Conservation (phyloP, 2,113 vertebrate genomes). For the Hydrochoerus hydrochaeris region DNA sequence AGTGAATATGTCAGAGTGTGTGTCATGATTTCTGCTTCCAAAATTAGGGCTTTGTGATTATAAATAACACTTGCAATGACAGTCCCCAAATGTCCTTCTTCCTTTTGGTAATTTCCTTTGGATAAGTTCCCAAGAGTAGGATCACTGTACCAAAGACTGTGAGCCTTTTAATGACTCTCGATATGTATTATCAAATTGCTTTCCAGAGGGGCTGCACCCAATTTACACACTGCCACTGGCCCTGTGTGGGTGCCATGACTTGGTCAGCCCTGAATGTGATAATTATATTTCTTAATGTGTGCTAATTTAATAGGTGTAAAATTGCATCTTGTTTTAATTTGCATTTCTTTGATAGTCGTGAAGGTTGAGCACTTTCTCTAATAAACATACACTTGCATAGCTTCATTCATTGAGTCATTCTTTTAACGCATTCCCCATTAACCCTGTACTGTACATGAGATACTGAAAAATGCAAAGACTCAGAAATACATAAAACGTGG, state of each 20-base stretch:
- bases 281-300: constrained; percentile 73
- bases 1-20: background rate
- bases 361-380: constrained; percentile 67
- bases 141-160: background rate
- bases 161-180: constrained; percentile 52
- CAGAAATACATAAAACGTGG: background rate
- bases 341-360: constrained; percentile 69
- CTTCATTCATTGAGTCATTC: constrained; percentile 47
- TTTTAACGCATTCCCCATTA: background rate
- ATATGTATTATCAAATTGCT: constrained; percentile 9
- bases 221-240: constrained; percentile 17
- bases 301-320: constrained; percentile 79
- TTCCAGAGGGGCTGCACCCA: constrained; percentile 33
- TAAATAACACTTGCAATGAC: background rate
- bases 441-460: background rate
- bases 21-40: background rate
- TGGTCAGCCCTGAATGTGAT: constrained; percentile 41
- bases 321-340: constrained; percentile 75
- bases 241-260: background rate
- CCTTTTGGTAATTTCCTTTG: constrained; percentile 38
- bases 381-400: constrained; percentile 49
- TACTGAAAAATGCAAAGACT: background rate
- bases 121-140: constrained; percentile 23
- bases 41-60: background rate
- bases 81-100: background rate